These are phyloP conservation scores for Catocala nupta DNA, from an alignment of 2,888 invertebrate genomes.

Conservation along the genomic window DNA sequence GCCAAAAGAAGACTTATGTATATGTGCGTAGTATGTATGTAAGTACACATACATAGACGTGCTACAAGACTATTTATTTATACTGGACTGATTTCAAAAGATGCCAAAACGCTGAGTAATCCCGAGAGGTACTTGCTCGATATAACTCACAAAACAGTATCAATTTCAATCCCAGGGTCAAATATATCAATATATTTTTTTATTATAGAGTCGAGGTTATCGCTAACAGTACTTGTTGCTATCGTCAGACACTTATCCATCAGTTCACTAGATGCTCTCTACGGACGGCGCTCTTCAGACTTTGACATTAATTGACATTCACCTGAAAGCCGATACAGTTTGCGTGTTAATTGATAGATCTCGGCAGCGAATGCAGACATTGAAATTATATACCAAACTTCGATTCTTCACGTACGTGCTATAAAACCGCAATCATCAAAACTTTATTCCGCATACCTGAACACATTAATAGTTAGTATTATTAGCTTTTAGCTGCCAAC, in stretches of 20 bases:
- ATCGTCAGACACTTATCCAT: conserved; percentile 44
- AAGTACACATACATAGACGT: background rate
- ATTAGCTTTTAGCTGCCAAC: conserved; percentile 30
- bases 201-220: conserved; percentile 22
- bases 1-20: conserved; percentile 5
- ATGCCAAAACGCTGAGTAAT: conserved; percentile 8
- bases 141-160: conserved; percentile 16
- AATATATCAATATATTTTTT: conserved; percentile 13
- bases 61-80: background rate
- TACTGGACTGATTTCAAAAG: conserved; percentile 1
- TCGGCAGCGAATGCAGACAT: conserved; percentile 62
- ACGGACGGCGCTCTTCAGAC: conserved; percentile 60
- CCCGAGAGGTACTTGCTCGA: conserved; percentile 1
- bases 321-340: conserved; percentile 77
- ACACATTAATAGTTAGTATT: conserved; percentile 7
- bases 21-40: background rate
- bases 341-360: conserved; percentile 80
- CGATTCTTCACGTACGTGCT: conserved; percentile 19
- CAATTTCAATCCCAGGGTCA: conserved; percentile 15
- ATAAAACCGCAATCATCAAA: conserved; percentile 9
- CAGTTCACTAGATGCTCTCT: conserved; percentile 54
- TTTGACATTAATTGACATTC: conserved; percentile 79
- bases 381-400: conserved; percentile 53
- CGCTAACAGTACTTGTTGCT: conserved; percentile 48
- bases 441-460: conserved; percentile 15